These are phyloP conservation scores for Eutolmus rufibarbis DNA, from an alignment of 2,888 invertebrate species.

Conservation along the genomic window DNA sequence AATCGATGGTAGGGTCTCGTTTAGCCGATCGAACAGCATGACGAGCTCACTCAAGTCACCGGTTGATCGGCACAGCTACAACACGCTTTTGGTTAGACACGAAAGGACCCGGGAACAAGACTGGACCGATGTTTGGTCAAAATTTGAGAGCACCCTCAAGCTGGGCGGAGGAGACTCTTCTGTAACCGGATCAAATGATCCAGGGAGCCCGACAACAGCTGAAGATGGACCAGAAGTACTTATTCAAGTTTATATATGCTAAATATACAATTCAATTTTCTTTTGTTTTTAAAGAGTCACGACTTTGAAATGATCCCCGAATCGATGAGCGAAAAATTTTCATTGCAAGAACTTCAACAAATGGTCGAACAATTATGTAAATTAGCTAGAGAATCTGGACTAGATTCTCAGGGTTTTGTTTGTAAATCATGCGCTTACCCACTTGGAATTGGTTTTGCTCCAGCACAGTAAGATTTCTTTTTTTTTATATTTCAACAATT, in stretches of 20 bases:
- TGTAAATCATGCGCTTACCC: slow-evolving; percentile 71
- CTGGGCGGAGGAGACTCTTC: slow-evolving; percentile 60
- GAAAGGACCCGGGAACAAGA: slow-evolving; percentile 56
- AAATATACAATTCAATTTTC: too few relatives aligned
- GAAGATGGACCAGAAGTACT: background rate
- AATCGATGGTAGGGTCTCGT: slow-evolving; percentile 19
- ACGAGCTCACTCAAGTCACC: slow-evolving; percentile 56
- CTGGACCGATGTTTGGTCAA: slow-evolving; percentile 68
- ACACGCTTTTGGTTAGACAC: slow-evolving; percentile 59
- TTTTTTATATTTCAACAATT: background rate
- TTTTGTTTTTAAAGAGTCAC: slow-evolving; percentile 56
- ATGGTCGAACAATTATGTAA: slow-evolving; percentile 73
- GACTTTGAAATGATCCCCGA: slow-evolving; percentile 70
- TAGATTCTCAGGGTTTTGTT: slow-evolving; percentile 86
- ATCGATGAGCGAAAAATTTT: slow-evolving; percentile 65
- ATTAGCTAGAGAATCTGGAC: slow-evolving; percentile 78
- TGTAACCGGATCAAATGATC: slow-evolving; percentile 58
- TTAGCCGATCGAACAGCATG: slow-evolving; percentile 59
- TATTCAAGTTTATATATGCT: too few relatives aligned
- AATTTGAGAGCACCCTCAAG: slow-evolving; percentile 56
- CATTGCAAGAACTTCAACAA: slow-evolving; percentile 66
- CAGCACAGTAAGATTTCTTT: slow-evolving; percentile 61
- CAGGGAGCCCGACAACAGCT: slow-evolving; percentile 53
- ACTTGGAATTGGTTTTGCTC: slow-evolving; percentile 69
- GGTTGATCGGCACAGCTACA: slow-evolving; percentile 58